These are phyloP conservation scores for Rhinatrema bivittatum DNA, from an alignment of 2,797 vertebrate species.

Conservation along the genomic window DNA sequence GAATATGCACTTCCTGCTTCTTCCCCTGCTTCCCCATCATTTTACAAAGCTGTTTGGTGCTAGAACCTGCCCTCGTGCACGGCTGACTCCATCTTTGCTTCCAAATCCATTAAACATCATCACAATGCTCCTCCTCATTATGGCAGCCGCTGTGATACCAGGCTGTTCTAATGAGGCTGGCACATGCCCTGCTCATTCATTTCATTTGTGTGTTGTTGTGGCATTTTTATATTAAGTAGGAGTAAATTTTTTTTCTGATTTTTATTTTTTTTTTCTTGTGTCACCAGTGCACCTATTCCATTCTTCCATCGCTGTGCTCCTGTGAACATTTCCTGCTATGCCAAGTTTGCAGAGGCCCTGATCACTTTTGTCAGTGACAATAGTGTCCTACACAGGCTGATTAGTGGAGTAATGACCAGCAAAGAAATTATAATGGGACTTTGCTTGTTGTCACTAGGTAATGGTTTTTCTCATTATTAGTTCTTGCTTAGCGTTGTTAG, in stretches of 20 bases:
- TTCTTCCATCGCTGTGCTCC: slow-evolving; percentile 97
- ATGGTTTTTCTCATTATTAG: slow-evolving; percentile 73
- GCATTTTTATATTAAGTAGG: slow-evolving; percentile 71
- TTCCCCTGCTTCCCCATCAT: too few species aligned
- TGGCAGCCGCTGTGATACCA: slow-evolving; percentile 36
- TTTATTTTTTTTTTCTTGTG: slow-evolving; percentile 75
- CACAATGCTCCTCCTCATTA: slow-evolving; percentile 46
- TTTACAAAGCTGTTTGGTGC: too few species aligned
- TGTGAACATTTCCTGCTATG: slow-evolving; percentile 90
- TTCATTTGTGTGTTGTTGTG: slow-evolving; percentile 74
- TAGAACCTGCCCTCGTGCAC: too few species aligned
- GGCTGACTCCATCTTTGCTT: slow-evolving; percentile 3
- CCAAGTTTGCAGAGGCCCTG: slow-evolving; percentile 90
- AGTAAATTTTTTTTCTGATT: slow-evolving; percentile 80
- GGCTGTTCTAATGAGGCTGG: slow-evolving; percentile 48
- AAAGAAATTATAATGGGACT: slow-evolving; percentile 97
- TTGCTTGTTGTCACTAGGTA: slow-evolving; percentile 93
- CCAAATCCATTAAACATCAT: slow-evolving; percentile 24
- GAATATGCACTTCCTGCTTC: too few species aligned
- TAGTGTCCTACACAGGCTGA: slow-evolving; percentile 90
- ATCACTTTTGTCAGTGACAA: slow-evolving; percentile 93
- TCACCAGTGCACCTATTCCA: slow-evolving; percentile 84
- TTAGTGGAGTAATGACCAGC: slow-evolving; percentile 91
- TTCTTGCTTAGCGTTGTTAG: slow-evolving; percentile 55
- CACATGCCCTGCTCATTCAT: slow-evolving; percentile 53